phyloP scores from a whole-genome alignment of 2,888 invertebrate genomes.

The Nomada flava region DNA sequence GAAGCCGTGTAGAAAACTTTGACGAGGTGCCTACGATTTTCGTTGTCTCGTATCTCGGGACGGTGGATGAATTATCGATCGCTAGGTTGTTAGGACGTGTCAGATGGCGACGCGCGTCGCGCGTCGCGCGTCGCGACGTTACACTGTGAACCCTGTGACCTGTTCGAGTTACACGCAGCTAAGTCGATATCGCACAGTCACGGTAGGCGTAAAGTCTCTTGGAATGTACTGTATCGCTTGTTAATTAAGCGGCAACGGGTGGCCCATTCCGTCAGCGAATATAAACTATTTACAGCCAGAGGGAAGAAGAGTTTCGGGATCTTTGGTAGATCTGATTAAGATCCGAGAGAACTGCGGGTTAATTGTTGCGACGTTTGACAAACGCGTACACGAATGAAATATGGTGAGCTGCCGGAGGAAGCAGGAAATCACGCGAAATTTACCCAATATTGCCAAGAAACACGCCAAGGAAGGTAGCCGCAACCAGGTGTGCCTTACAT shows the following conservation, averaged over 20 bases:
- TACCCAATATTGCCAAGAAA: conserved; percentile 77
- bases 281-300: conserved; percentile 22
- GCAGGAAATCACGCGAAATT: conserved; percentile 77
- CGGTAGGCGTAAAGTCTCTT: conserved; percentile 57
- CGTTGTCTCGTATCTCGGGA: conserved; percentile 65
- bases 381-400: conserved; percentile 63
- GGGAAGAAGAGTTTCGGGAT: background rate
- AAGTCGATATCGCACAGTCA: conserved; percentile 23
- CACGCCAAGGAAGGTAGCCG: conserved; percentile 72
- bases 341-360: conserved; percentile 45
- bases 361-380: conserved; percentile 51
- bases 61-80: conserved; percentile 69
- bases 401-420: conserved; percentile 69
- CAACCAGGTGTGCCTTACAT: conserved; percentile 77
- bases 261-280: too few relatives aligned
- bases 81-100: conserved; percentile 65
- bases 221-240: background rate
- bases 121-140: background rate
- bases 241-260: background rate
- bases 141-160: conserved; percentile 34
- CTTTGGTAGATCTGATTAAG: too few relatives aligned
- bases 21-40: conserved; percentile 61
- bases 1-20: conserved; percentile 63
- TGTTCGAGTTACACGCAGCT: conserved; percentile 47
- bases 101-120: conserved; percentile 29